Evolutionary conservation across 2,797 vertebrate species (phyloP), one percentile per base, ranked within the genome.

Genomic region (Ptychadena robeensis): DNA sequence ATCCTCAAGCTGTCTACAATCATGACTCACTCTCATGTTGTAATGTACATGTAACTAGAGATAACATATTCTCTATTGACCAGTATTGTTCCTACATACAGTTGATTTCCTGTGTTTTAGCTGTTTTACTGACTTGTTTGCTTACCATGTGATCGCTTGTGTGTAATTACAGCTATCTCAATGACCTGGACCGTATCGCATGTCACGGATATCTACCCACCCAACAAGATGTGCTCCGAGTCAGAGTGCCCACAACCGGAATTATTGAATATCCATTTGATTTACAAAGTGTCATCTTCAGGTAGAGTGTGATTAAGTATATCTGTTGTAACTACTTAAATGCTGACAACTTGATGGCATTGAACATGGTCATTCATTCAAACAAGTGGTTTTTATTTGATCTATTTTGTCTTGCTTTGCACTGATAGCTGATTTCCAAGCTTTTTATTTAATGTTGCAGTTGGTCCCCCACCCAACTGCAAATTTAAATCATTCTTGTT

Each of bases 221-320:
- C 44, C 94, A 95, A 72, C 94, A 95, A 86, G 94, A 95, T 76
- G 93, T 95, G 82, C 93, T 95, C 71, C 91, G 94, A 91, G 94
- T 95, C 89, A 91, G 94, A 90, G 94, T 95, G 73, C 94, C 94
- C 86, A 95, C 94, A 80, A 95, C 94, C 63, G 94, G 94, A 73
- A 95, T 95, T 83, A 94, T 95, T 88, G 94, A 95, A 87, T 95
- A 95, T 83, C 94, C 94, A 18, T 95, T 95, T 0, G 94, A 95
- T 86, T 90, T 95, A 88, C 93, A 94, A 88, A 95, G 93, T 1
- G 93, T 95, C 89, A 95, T 95, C 90, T 95, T 95, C 93, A 94
- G 94, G 94, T 95, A 93, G 72, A 82, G 84, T 70, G 32, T 73
- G 64, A 81, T 38, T 48, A 10, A 2, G 22, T 53, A 9, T 53